phyloP scores from a whole-genome alignment of 2,113 vertebrate species.

The Melanerpes aurifrons region DNA sequence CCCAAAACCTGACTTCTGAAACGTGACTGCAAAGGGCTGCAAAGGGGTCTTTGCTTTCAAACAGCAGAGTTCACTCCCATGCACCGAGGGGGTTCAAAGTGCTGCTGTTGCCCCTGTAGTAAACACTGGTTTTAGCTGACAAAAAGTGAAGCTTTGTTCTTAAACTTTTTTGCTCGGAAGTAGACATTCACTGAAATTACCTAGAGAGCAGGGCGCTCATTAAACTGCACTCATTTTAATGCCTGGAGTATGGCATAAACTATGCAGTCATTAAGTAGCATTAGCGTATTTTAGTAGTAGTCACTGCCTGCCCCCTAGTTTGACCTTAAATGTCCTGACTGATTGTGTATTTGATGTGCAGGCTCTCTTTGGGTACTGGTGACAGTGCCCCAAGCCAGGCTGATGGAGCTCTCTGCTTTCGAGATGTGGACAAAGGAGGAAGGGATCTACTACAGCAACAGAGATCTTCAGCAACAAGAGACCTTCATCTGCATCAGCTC shows the following conservation, averaged over 20 bases:
- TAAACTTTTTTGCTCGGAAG: slow-evolving; percentile 36
- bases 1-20: slow-evolving; percentile 70
- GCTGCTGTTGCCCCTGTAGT: slow-evolving; percentile 38
- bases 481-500: not conserved
- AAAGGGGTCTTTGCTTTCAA: slow-evolving; percentile 60
- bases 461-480: not conserved
- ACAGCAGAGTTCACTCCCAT: slow-evolving; percentile 63
- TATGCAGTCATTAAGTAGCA: slow-evolving; percentile 46
- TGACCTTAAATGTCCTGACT: slow-evolving; percentile 33
- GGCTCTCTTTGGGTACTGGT: not conserved
- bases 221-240: slow-evolving; percentile 44
- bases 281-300: slow-evolving; percentile 62
- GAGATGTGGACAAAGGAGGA: not conserved
- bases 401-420: not conserved
- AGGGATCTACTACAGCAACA: not conserved
- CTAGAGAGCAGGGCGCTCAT: not conserved
- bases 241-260: slow-evolving; percentile 9
- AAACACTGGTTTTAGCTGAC: slow-evolving; percentile 10
- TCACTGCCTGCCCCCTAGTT: not conserved
- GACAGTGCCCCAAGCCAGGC: not conserved
- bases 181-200: slow-evolving; percentile 27
- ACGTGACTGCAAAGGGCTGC: not conserved
- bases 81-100: slow-evolving; percentile 35
- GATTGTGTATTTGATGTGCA: slow-evolving; percentile 33
- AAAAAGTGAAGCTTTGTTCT: slow-evolving; percentile 30